phyloP scores from a whole-genome alignment of 1,140 invertebrate genomes.

The Drosophila lacertosa region DNA sequence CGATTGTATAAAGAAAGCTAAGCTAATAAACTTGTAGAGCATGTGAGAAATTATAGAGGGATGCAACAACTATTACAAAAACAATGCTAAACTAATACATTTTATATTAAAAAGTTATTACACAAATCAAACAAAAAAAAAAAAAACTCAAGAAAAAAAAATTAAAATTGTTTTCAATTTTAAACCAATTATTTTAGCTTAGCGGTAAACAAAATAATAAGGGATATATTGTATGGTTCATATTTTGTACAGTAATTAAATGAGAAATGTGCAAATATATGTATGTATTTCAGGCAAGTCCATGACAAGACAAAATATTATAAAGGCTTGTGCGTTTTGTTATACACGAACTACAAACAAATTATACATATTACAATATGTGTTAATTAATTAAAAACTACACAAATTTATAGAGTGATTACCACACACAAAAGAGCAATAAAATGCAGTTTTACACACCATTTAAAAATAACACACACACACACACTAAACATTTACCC shows the following conservation, averaged over 20 bases:
- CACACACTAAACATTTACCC: constrained; percentile 1
- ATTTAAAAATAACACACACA: constrained; percentile 18
- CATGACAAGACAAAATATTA: constrained; percentile 37
- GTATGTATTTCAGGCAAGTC: constrained; percentile 48
- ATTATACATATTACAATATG: constrained; percentile 17
- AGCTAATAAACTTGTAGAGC: constrained; percentile 19
- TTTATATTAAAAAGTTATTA: constrained; percentile 62
- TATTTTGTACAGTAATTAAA: constrained; percentile 49
- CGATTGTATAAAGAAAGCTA: constrained; percentile 19
- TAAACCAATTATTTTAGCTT: constrained; percentile 54
- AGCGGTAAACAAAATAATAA: constrained; percentile 34
- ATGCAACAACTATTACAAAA: constrained; percentile 56
- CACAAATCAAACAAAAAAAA: too few species aligned
- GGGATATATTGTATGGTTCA: constrained; percentile 57
- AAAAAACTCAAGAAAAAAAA: constrained; percentile 25
- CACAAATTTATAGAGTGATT: constrained; percentile 27
- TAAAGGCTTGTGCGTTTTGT: constrained; percentile 57
- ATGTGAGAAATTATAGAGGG: constrained; percentile 7
- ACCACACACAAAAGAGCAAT: constrained; percentile 26
- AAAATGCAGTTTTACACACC: constrained; percentile 38
- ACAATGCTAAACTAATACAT: constrained; percentile 49
- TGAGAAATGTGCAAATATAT: constrained; percentile 22
- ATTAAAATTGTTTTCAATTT: constrained; percentile 77
- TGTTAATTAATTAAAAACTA: constrained; percentile 44
- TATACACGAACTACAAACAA: constrained; percentile 39